A percentile compares a stretch with the other conserved stretches of the same genome.
phyloP scores from a whole-genome alignment of 37 sponge, comb jelly and placozoan genomes.

The Bolinopsis microptera region DNA sequence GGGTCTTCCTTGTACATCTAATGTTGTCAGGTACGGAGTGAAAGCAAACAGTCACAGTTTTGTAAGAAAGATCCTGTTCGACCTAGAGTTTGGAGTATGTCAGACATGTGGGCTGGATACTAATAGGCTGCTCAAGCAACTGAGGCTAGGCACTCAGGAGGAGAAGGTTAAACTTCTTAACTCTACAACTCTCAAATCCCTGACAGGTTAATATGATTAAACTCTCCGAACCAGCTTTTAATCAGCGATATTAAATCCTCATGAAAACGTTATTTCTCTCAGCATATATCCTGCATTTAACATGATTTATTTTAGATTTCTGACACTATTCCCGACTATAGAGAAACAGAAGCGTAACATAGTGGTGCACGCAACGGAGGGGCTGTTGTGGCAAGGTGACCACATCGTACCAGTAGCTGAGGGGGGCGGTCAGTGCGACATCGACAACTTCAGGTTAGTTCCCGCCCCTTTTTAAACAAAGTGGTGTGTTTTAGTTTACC shows the following conservation, averaged over 20 bases:
- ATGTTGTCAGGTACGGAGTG: slow-evolving; percentile 27
- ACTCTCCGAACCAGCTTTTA: too few relatives aligned
- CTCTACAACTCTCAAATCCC: neutral
- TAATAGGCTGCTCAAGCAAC: neutral
- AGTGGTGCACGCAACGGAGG: neutral
- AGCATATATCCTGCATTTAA: too few relatives aligned
- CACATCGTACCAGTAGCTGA: slow-evolving; percentile 56
- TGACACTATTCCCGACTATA: too few relatives aligned
- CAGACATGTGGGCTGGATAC: slow-evolving; percentile 44
- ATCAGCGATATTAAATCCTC: too few relatives aligned
- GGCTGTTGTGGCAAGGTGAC: slow-evolving; percentile 52
- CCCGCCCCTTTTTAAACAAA: too few relatives aligned
- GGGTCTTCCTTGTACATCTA: too few relatives aligned
- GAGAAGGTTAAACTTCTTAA: slow-evolving; percentile 11
- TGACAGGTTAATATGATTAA: neutral
- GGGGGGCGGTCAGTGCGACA: slow-evolving; percentile 43
- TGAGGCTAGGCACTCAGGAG: neutral
- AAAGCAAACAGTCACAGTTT: slow-evolving; percentile 27
- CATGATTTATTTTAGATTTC: too few relatives aligned
- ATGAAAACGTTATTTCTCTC: too few relatives aligned
- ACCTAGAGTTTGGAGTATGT: slow-evolving; percentile 55
- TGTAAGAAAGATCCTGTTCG: slow-evolving; percentile 29
- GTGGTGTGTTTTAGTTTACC: too few relatives aligned
- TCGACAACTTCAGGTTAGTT: slow-evolving; percentile 34
- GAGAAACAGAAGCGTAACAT: slow-evolving; percentile 51